phyloP scores from a whole-genome alignment of 1,140 invertebrate genomes.

The Daktulosphaira vitifoliae region DNA sequence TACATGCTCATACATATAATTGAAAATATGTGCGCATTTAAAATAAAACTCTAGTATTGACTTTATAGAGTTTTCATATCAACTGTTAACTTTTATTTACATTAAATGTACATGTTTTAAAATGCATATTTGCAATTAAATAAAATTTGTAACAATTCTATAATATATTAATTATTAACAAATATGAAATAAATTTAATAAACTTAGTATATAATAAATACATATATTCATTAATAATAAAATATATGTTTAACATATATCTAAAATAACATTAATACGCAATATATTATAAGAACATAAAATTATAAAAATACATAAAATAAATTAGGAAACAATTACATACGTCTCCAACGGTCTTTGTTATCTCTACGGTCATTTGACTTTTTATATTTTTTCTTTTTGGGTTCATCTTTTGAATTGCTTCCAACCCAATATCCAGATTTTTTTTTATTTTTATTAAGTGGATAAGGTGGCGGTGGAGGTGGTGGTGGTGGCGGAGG shows the following conservation, averaged over 20 bases:
- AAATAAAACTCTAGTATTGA: no score
- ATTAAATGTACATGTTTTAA: no score
- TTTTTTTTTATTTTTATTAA: conserved; percentile 9
- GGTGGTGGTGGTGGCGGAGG: conserved; percentile 13
- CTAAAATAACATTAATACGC: no score
- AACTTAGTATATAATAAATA: background rate
- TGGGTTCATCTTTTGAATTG: conserved; percentile 20
- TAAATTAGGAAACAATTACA: conserved; percentile 10
- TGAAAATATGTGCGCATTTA: no score
- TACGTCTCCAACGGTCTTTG: conserved; percentile 20
- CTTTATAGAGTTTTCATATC: no score
- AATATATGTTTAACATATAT: conserved; percentile 5
- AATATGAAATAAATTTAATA: background rate
- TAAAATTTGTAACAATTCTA: conserved; percentile 28
- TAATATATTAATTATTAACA: background rate
- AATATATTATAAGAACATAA: no score
- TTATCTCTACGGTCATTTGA: conserved; percentile 23
- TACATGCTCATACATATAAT: no score
- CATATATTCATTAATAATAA: conserved; percentile 1
- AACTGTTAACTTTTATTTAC: no score
- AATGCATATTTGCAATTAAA: no score
- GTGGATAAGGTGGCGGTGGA: conserved; percentile 11
- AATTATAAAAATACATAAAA: background rate
- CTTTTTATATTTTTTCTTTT: conserved; percentile 25
- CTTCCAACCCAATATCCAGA: background rate